Conservation (phyloP, 92 coral and sea anemone genomes). For the Zoanthus sociatus region DNA sequence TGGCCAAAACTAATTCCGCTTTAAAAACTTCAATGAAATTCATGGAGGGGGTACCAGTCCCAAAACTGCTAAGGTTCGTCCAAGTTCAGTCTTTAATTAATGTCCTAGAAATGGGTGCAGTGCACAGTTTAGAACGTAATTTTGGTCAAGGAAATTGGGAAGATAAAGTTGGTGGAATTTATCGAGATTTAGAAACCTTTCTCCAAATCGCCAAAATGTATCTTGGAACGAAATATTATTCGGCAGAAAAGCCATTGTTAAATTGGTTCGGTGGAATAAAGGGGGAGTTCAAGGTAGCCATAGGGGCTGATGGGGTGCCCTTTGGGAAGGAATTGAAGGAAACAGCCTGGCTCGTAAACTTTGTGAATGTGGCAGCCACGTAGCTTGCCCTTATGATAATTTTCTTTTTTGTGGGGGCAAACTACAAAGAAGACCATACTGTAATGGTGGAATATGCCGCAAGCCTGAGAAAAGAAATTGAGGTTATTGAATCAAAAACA, state of each 20-base stretch:
- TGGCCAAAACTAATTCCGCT: background rate
- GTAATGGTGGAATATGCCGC: slow-evolving; percentile 38
- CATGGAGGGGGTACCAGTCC: slow-evolving; percentile 22
- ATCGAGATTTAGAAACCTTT: slow-evolving; percentile 11
- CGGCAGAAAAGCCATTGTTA: slow-evolving; percentile 15
- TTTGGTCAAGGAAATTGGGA: slow-evolving; percentile 21
- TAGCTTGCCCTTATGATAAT: slow-evolving; percentile 38
- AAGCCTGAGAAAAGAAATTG: slow-evolving; percentile 30
- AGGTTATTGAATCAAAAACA: slow-evolving; percentile 64
- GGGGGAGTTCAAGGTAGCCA: slow-evolving; percentile 38
- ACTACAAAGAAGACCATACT: slow-evolving; percentile 43
- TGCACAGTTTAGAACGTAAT: background rate
- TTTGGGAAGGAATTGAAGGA: slow-evolving; percentile 46
- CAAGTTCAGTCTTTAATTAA: slow-evolving; percentile 1
- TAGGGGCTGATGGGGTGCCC: slow-evolving; percentile 58
- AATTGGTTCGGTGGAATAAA: background rate
- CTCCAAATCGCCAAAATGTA: slow-evolving; percentile 28
- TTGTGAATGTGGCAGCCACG: slow-evolving; percentile 39
- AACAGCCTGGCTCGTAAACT: slow-evolving; percentile 49
- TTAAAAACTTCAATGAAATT: background rate
- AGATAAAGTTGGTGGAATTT: slow-evolving; percentile 7
- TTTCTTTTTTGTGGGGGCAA: slow-evolving; percentile 39
- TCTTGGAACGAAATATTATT: background rate
- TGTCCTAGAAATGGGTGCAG: slow-evolving; percentile 16
- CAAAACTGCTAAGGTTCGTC: background rate